Conservation (phyloP, 2,888 invertebrate species). For the Agapostemon virescens region DNA sequence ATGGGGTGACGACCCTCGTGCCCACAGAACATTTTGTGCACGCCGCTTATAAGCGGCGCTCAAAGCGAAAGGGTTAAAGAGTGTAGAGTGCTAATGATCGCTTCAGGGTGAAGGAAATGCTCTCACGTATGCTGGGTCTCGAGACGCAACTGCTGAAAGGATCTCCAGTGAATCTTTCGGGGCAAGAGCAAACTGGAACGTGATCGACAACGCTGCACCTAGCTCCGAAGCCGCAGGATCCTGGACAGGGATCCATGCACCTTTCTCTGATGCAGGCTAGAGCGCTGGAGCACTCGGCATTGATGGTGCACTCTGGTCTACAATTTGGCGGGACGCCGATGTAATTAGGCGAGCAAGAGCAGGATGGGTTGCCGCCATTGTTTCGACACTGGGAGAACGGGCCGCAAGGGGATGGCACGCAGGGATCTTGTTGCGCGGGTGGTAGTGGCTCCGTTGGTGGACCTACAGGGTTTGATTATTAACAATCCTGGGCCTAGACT, state of each 20-base stretch:
- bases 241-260: constrained; percentile 91
- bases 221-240: constrained; percentile 87
- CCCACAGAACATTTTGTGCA: too few species aligned
- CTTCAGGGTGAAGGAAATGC: neutral
- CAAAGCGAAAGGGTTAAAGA: too few species aligned
- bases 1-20: too few species aligned
- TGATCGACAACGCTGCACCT: constrained; percentile 86
- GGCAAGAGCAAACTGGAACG: constrained; percentile 88
- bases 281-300: constrained; percentile 88
- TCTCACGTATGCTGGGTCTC: constrained; percentile 72
- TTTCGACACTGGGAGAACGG: constrained; percentile 83
- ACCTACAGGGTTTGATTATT: constrained; percentile 20
- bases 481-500: neutral
- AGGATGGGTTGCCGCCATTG: constrained; percentile 81
- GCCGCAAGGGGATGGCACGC: constrained; percentile 84
- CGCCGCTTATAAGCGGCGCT: too few species aligned
- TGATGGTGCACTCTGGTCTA: constrained; percentile 87
- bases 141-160: constrained; percentile 84
- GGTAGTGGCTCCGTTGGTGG: constrained; percentile 21
- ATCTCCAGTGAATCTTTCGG: constrained; percentile 87
- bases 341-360: constrained; percentile 81
- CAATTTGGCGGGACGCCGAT: constrained; percentile 84
- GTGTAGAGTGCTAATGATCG: neutral
- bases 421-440: constrained; percentile 81
- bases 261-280: constrained; percentile 89